Percentiles rank a stretch among this genome's conserved stretches.
phyloP scores from a whole-genome alignment of 2,113 vertebrate species.

The Leptobrachium ailaonicum region DNA sequence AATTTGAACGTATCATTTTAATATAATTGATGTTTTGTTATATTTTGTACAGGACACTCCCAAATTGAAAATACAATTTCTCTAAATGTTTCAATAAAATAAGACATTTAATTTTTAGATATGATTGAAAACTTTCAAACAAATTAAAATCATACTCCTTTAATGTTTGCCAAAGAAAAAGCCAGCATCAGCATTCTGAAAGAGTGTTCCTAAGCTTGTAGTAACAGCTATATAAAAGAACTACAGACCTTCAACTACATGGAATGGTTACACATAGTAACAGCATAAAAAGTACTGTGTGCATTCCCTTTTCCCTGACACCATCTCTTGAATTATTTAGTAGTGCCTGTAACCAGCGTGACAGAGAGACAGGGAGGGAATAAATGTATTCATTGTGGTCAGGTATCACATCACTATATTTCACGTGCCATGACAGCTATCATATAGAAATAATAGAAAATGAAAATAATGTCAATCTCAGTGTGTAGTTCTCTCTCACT shows the following conservation, averaged over 20 bases:
- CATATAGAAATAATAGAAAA: constrained; percentile 3
- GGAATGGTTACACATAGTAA: background rate
- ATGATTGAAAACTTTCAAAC: too few relatives aligned
- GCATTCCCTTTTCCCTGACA: constrained; percentile 15
- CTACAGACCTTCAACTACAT: background rate
- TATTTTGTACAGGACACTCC: too few relatives aligned
- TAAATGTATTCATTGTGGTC: constrained; percentile 30
- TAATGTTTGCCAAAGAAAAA: too few relatives aligned
- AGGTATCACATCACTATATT: constrained; percentile 5
- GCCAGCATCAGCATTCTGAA: too few relatives aligned
- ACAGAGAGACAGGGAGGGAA: constrained; percentile 4
- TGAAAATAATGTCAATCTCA: too few relatives aligned
- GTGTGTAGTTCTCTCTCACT: too few relatives aligned
- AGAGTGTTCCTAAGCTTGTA: background rate
- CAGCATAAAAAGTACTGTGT: background rate
- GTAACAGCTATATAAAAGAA: background rate
- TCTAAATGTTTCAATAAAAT: too few relatives aligned
- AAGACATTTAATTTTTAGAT: too few relatives aligned
- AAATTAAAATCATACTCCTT: too few relatives aligned
- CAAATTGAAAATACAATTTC: too few relatives aligned
- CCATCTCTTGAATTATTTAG: constrained; percentile 18
- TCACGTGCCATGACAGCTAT: background rate
- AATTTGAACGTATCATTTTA: too few relatives aligned
- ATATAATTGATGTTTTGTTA: too few relatives aligned
- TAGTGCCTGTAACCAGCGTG: constrained; percentile 4